A percentile compares a stretch with the other conserved stretches of the same genome.
These are phyloP conservation scores for Tyria jacobaeae DNA, from an alignment of 2,888 invertebrate species.

Conservation along the genomic window DNA sequence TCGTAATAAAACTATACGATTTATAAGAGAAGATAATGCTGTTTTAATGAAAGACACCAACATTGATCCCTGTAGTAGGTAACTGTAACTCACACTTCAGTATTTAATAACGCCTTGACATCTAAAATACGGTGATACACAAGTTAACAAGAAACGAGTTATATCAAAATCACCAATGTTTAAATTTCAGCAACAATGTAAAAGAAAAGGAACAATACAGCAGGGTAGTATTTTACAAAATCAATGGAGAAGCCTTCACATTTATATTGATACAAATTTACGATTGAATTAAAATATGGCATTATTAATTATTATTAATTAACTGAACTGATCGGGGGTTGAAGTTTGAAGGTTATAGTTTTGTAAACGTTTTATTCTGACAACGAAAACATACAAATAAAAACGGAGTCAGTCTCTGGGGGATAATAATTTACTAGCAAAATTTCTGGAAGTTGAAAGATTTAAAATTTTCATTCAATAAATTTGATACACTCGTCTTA, in stretches of 20 bases:
- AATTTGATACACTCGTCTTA: too few relatives aligned
- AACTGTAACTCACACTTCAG: background rate
- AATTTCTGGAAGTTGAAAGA: too few relatives aligned
- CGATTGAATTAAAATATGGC: constrained; percentile 2
- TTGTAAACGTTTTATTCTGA: too few relatives aligned
- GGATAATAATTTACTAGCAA: too few relatives aligned
- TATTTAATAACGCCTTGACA: background rate
- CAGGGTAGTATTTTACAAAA: constrained; percentile 18
- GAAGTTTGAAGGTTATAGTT: too few relatives aligned
- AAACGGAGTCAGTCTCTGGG: too few relatives aligned
- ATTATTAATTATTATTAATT: too few relatives aligned
- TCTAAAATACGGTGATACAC: background rate
- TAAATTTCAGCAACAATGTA: constrained; percentile 15
- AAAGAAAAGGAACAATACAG: constrained; percentile 14
- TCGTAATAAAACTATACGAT: constrained; percentile 76
- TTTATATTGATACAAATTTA: constrained; percentile 15
- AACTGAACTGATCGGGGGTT: too few relatives aligned
- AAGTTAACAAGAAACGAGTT: background rate
- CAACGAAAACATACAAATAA: too few relatives aligned
- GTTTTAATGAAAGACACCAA: constrained; percentile 58
- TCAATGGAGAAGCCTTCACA: constrained; percentile 24
- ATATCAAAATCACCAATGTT: background rate
- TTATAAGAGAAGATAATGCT: constrained; percentile 66
- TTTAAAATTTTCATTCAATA: too few relatives aligned
- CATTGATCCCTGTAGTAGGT: constrained; percentile 51